A percentile compares a stretch with the other conserved stretches of the same genome.
Conservation (phyloP, 2,888 invertebrate species). For the Drosophila falleni region DNA sequence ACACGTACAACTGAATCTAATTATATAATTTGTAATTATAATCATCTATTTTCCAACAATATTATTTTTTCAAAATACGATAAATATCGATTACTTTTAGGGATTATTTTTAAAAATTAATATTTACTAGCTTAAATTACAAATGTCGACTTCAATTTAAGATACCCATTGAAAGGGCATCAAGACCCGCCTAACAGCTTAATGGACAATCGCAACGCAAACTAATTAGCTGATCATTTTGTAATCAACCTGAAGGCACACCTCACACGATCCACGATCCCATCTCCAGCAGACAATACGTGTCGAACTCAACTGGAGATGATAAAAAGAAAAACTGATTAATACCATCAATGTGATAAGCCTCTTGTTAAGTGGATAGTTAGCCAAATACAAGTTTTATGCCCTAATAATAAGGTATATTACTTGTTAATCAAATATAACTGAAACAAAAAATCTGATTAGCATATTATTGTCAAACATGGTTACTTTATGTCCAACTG, state of each 20-base stretch:
- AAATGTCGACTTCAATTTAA: not conserved
- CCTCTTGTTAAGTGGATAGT: conserved; percentile 17
- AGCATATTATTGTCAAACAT: not conserved
- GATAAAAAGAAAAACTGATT: conserved; percentile 26
- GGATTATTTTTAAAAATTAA: no score
- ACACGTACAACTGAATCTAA: no score
- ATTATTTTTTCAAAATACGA: no score
- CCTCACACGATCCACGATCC: not conserved
- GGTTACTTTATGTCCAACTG: not conserved
- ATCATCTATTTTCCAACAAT: no score
- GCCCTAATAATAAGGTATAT: not conserved
- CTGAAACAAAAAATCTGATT: not conserved
- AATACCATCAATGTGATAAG: conserved; percentile 31
- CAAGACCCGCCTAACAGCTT: not conserved
- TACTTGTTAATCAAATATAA: not conserved
- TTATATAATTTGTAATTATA: no score
- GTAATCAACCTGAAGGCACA: conserved; percentile 28
- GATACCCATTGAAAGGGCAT: conserved; percentile 3
- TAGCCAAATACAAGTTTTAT: conserved; percentile 12
- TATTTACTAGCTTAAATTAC: not conserved
- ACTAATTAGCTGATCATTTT: conserved; percentile 38
- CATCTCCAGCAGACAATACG: not conserved
- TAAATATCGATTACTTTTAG: no score
- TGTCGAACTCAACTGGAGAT: conserved; percentile 17
- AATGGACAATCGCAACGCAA: conserved; percentile 10